These are phyloP conservation scores for Pteromalus puparum DNA, from an alignment of 1,140 invertebrate species.

Conservation along the genomic window DNA sequence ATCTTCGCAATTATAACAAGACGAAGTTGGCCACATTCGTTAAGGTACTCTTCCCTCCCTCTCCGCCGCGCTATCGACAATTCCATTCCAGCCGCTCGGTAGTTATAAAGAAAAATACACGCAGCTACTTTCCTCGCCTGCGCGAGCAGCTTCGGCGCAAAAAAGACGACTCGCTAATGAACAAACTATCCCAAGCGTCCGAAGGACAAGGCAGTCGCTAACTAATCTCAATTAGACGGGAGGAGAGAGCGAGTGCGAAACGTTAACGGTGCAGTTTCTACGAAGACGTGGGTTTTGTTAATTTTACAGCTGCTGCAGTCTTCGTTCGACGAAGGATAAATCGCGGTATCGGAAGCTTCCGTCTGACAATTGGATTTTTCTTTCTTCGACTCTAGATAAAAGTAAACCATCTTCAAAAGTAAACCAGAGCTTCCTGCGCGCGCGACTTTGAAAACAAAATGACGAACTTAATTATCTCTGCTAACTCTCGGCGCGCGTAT, in stretches of 20 bases:
- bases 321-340: background rate
- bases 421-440: too few species aligned
- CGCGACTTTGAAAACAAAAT: background rate
- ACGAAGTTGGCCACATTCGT: background rate
- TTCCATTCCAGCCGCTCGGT: constrained; percentile 54
- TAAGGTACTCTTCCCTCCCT: background rate
- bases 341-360: background rate
- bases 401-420: background rate
- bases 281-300: background rate
- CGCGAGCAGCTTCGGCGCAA: constrained; percentile 38
- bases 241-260: background rate
- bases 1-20: constrained; percentile 4
- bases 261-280: background rate
- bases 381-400: background rate
- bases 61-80: constrained; percentile 59
- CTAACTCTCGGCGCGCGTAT: background rate
- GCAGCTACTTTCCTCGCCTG: constrained; percentile 41
- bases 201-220: constrained; percentile 52
- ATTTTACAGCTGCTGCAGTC: background rate
- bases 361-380: background rate
- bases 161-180: constrained; percentile 62
- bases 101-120: constrained; percentile 63
- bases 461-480: background rate
- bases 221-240: constrained; percentile 61
- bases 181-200: constrained; percentile 59